Evolutionary conservation across 2,113 vertebrate genomes (phyloP).

Genomic region (Athene noctua): DNA sequence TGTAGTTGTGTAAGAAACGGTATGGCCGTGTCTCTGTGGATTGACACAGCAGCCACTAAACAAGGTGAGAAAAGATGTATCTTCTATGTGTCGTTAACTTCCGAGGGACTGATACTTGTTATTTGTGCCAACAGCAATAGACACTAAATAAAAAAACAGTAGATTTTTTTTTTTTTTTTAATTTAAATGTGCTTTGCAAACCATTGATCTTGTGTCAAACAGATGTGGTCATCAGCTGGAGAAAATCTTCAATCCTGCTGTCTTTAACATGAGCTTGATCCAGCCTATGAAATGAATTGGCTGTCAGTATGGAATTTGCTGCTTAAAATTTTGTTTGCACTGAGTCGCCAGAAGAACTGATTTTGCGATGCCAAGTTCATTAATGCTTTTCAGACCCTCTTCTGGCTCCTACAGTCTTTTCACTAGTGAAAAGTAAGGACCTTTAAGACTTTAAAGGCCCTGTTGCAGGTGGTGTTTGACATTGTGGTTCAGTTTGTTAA

Average conservation of each 20-base stretch:
- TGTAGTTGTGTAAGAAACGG: neutral
- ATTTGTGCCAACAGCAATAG: neutral
- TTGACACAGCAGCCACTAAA: neutral
- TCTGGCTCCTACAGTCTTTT: neutral
- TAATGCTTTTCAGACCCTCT: neutral
- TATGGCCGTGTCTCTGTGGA: accelerated
- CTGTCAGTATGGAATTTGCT: neutral
- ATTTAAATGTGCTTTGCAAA: neutral
- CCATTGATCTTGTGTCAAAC: neutral
- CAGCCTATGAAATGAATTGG: neutral
- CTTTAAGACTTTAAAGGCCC: neutral
- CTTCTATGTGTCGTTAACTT: neutral
- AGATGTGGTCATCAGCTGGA: neutral
- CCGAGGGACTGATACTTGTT: neutral
- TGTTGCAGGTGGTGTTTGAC: neutral
- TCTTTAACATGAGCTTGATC: neutral
- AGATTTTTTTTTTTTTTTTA: neutral
- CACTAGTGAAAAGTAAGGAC: neutral
- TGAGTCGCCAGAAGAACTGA: neutral
- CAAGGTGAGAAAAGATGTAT: neutral
- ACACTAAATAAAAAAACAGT: neutral
- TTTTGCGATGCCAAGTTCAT: neutral
- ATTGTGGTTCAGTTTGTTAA: neutral
- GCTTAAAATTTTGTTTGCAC: neutral
- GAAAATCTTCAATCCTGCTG: neutral